Evolutionary conservation across 2,797 vertebrate species (phyloP).

Genomic region (Pseudomugil tenellus): DNA sequence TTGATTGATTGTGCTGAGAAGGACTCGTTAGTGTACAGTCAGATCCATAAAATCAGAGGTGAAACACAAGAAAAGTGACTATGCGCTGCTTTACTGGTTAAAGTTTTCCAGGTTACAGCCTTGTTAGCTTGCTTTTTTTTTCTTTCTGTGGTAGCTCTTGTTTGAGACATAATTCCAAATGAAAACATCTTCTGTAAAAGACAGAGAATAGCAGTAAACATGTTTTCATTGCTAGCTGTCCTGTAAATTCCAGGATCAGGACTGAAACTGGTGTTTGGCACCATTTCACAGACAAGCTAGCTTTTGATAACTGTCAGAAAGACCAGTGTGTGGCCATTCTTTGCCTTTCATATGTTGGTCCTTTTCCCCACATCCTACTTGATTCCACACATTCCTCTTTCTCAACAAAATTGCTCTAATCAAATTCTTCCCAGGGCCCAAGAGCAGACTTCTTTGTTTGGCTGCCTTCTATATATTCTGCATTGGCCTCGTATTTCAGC

Average conservation of each 20-base stretch:
- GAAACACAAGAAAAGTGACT: too few relatives aligned
- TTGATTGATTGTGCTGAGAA: constrained; percentile 10
- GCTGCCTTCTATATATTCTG: neutral
- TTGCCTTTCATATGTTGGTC: neutral
- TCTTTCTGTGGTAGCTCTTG: too few relatives aligned
- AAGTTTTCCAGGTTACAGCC: too few relatives aligned
- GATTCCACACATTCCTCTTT: constrained; percentile 21
- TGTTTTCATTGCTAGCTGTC: neutral
- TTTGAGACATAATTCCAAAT: too few relatives aligned
- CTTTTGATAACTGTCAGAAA: neutral
- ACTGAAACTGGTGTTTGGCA: neutral
- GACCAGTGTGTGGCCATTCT: neutral
- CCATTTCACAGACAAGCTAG: neutral
- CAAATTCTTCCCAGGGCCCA: neutral
- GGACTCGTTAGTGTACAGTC: constrained; percentile 24
- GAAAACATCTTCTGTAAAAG: too few relatives aligned
- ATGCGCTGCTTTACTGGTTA: too few relatives aligned
- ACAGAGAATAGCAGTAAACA: too few relatives aligned
- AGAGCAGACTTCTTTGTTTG: neutral
- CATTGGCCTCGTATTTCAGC: neutral
- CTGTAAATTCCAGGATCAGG: neutral
- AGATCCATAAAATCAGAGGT: neutral
- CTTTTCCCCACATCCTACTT: neutral
- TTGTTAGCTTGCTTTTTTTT: too few relatives aligned
- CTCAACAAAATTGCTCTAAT: constrained; percentile 17